These are phyloP conservation scores for Dusona sp. DNA, from an alignment of 2,888 invertebrate species.

Conservation along the genomic window DNA sequence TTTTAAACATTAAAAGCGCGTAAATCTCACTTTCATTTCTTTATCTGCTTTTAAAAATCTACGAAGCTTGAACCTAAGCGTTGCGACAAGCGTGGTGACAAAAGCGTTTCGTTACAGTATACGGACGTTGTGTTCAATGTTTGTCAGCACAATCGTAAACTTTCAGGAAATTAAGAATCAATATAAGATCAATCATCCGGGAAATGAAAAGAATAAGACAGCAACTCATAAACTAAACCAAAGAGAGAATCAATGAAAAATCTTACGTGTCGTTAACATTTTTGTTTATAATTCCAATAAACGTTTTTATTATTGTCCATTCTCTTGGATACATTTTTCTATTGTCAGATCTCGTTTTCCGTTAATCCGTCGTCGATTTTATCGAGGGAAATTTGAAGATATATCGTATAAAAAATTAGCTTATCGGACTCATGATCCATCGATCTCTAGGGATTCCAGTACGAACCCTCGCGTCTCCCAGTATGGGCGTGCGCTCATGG, in stretches of 20 bases:
- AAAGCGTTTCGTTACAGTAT: too few relatives aligned
- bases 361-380: slow-evolving; percentile 9
- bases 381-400: slow-evolving; percentile 48
- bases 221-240: background rate
- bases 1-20: too few relatives aligned
- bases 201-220: too few relatives aligned
- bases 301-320: background rate
- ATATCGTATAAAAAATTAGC: slow-evolving; percentile 76
- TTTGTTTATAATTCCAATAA: too few relatives aligned
- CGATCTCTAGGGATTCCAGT: slow-evolving; percentile 72
- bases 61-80: too few relatives aligned
- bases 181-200: too few relatives aligned
- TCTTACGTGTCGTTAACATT: background rate
- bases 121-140: too few relatives aligned
- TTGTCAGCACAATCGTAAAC: too few relatives aligned
- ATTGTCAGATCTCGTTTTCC: background rate
- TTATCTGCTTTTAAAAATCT: too few relatives aligned
- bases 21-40: too few relatives aligned
- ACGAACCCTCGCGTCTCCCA: slow-evolving; percentile 55
- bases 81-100: too few relatives aligned
- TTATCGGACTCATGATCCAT: slow-evolving; percentile 80
- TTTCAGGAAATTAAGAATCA: too few relatives aligned
- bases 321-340: background rate
- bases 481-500: slow-evolving; percentile 80
- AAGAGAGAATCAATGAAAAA: background rate